Evolutionary conservation across 2,113 vertebrate species (phyloP), one percentile per base, ranked within the genome.

Genomic region (Thalassoma bifasciatum): DNA sequence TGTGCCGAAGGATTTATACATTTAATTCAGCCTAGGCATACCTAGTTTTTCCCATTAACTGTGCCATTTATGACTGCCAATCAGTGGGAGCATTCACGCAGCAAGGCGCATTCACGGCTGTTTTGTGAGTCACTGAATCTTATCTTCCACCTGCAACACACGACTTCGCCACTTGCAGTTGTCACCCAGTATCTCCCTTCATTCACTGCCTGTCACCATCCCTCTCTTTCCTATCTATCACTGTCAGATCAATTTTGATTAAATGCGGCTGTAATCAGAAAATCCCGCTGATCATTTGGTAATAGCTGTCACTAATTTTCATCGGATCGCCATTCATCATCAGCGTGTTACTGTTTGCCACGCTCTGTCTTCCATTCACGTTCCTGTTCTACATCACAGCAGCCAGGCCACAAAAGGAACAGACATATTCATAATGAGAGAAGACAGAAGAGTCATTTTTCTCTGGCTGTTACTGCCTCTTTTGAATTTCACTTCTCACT

Each of bases 221-320:
- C 59, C 50, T 8, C 61, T 21, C 60, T 17, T 12, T 22, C 22
- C 75, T 59, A 68, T 82, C 77, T 47, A 2, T 88, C 79, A 79
- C 64, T 74, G 83, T 84, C 75, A 51, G 38, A 50, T 67, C 52
- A 26, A 0, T 79, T 79, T 69, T 57, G 36, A 75, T 82, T 82
- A 70, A 77, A 70, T 56, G 71, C 54, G 19, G 40, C 51, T 23
- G 10, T 69, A 40, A 66, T 83, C 66, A 56, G 21, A 85, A 79
- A 75, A 67, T 56, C 61, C 50, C 1, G 40, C 59, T 30, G 72
- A 79, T 83, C 67, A 53, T 59, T 74, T 57, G 62, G 59, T 73
- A 53, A 83, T 73, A 42, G 66, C 57, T 81, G 60, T 86, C 69
- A 63, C 62, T 75, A 81, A 87, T 86, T 84, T 78, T 54, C 38